Evolutionary conservation across 2,888 invertebrate genomes (phyloP), one percentile per base, ranked within the genome.

Genomic region (Cepaea hortensis): DNA sequence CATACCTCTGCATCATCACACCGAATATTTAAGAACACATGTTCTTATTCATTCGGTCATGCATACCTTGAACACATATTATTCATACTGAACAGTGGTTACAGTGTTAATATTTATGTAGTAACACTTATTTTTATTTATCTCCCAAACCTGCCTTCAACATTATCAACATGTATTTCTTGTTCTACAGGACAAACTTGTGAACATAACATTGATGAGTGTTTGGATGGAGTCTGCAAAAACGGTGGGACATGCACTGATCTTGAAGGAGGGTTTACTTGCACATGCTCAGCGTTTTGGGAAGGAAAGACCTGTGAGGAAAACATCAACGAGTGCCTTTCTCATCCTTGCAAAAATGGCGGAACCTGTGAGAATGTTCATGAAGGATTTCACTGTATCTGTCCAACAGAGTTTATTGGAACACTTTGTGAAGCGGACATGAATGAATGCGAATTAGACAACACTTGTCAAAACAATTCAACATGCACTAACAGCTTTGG

Each of bases 261-360:
- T 62, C n/a, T 61, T 6, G 55, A 84, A 35, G 86, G 85, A n/a
- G 68, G 82, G 4, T 88, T 84, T 84, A 46, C 65, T 11, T 88
- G 88, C 80, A 55, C 50, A 13, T 88, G 88, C 80, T 46, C 81
- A 50, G 46, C 48, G 18, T 65, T 62, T 35, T 88, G 88, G 88
- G 55, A 72, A 35, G 88, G 88, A 6, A 23, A 3, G 68, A 86
- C 81, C 81, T 88, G 88, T 46, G 85, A 86, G 11, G 62, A 79
- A 72, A 85, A 85, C 81, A 77, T 88, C n/a, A 70, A 88, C 65
- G 86, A 88, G 55, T 88, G 88, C 48, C 55, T 82, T 18, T n/a
- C 23, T 20, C 3, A 76, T 48, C 85, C 85, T n/a, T 88, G 88
- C 80, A 15, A 80, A 2, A 65, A 87, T 55, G 85, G 70, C 18